These are phyloP conservation scores for Mycteria americana DNA, from an alignment of 2,797 vertebrate species.

Conservation along the genomic window DNA sequence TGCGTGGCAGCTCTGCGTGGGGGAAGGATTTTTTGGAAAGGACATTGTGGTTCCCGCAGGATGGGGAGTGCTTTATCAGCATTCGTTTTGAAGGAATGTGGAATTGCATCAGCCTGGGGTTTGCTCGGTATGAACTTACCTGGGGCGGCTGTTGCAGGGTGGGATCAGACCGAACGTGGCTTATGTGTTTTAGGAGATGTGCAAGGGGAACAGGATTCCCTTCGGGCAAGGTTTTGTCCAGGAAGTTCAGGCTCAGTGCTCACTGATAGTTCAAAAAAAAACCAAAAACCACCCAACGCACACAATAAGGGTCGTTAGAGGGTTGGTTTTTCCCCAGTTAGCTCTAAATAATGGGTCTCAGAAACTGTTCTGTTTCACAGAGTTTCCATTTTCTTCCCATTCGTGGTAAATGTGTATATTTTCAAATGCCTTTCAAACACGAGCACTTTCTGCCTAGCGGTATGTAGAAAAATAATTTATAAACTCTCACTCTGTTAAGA, in stretches of 20 bases:
- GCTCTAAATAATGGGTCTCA: background rate
- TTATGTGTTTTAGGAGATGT: background rate
- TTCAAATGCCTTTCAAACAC: background rate
- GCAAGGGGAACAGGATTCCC: background rate
- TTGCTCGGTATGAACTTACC: background rate
- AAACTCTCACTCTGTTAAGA: background rate
- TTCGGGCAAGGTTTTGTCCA: background rate
- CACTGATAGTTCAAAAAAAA: background rate
- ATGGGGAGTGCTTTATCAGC: background rate
- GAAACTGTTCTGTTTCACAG: background rate
- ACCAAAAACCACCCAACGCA: too few species aligned
- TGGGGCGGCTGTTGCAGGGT: background rate
- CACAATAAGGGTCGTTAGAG: background rate
- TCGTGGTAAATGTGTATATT: background rate
- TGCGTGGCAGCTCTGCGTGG: too few species aligned
- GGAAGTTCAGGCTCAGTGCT: background rate
- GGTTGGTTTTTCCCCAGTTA: background rate
- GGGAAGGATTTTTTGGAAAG: background rate
- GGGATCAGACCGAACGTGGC: fast-evolving
- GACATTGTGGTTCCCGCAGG: background rate
- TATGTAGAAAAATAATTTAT: background rate
- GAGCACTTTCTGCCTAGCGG: background rate
- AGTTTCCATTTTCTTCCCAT: background rate
- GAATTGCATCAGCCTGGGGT: background rate
- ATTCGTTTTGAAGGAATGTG: background rate